Base-by-base conservation (phyloP, 1,140 invertebrate genomes). In the Pachypsylla venusta region DNA sequence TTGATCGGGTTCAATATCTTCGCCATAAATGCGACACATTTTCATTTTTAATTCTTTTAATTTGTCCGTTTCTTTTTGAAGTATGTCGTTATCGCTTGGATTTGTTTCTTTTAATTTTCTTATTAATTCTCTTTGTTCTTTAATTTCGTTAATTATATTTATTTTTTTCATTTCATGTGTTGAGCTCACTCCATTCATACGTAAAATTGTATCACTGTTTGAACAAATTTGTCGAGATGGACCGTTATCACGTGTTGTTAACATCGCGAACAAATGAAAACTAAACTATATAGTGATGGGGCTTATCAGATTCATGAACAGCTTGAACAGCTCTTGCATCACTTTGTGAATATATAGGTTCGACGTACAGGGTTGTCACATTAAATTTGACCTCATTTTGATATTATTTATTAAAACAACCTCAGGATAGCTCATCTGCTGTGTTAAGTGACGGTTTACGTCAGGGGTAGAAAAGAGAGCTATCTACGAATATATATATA, bases 81-180 rank as follows among this genome's bases (percentile, higher is more conserved):
- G 84, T 79, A 81, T 79, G 63, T 79, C 77, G 70, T 75, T 79
- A 27, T 81, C 79, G 69, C 85, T 85, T 71, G 42, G 42, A 3
- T 89, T 89, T 13, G 81, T 77, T 62, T 81, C 74, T 75, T 92
- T 92, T 59, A 91, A 73, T 73, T 84, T 82, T 68, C 87, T 74
- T 10, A 92, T 87, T 62, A 87, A 65, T 71, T 90, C 84, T 60
- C 85, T 82, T 74, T 91, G 88, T 64, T 77, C 71, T 74, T 87
- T 86, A 62, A 91, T 87, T 74, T 79, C 74, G 68, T 81, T 48
- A 19, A 48, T 48, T 7, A 48, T 48, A 19, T 77, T 2, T 16
- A 48, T n/a, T n/a, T 22, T 48, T 7, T 48, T 22, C 42, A 48
- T 48, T 22, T 48, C 42, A 48, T 48, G 42, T 3, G 4, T 5